Percentiles rank a stretch among this genome's conserved stretches.
Evolutionary conservation across 1,140 invertebrate genomes (phyloP).

Genomic region (Chironomus striatipennis): DNA sequence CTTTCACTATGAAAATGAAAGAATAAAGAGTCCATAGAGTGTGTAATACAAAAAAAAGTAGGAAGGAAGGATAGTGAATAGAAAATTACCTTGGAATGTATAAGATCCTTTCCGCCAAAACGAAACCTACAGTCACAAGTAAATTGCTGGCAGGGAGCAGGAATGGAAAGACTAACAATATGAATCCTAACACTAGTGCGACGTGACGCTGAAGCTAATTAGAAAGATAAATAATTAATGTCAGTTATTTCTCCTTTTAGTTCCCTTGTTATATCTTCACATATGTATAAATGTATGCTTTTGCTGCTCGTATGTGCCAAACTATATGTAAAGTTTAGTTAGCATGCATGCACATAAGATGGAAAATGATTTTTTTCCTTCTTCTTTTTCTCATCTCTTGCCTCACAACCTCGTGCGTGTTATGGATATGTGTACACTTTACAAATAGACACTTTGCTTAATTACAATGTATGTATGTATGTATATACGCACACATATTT

Average conservation of each 20-base stretch:
- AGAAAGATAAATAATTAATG: slow-evolving; percentile 27
- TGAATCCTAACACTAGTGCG: slow-evolving; percentile 51
- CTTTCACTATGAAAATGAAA: no score
- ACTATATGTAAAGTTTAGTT: no score
- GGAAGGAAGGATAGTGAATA: background rate
- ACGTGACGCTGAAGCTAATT: slow-evolving; percentile 53
- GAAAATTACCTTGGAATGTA: slow-evolving; percentile 72
- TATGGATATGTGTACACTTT: slow-evolving; percentile 13
- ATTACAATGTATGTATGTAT: background rate
- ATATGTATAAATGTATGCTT: background rate
- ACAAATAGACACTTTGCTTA: slow-evolving; percentile 13
- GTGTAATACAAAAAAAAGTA: background rate
- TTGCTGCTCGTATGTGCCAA: no score
- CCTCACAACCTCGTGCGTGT: background rate
- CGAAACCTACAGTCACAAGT: slow-evolving; percentile 82
- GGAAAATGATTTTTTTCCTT: background rate
- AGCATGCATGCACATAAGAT: background rate
- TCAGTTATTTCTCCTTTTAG: slow-evolving; percentile 24
- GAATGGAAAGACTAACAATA: slow-evolving; percentile 68
- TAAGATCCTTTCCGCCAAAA: slow-evolving; percentile 81
- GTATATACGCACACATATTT: background rate
- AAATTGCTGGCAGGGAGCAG: slow-evolving; percentile 74
- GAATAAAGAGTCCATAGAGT: no score
- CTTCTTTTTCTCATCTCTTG: background rate
- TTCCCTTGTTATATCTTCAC: background rate